phyloP scores from a whole-genome alignment of 1,140 invertebrate species.

The Caerostris darwini region DNA sequence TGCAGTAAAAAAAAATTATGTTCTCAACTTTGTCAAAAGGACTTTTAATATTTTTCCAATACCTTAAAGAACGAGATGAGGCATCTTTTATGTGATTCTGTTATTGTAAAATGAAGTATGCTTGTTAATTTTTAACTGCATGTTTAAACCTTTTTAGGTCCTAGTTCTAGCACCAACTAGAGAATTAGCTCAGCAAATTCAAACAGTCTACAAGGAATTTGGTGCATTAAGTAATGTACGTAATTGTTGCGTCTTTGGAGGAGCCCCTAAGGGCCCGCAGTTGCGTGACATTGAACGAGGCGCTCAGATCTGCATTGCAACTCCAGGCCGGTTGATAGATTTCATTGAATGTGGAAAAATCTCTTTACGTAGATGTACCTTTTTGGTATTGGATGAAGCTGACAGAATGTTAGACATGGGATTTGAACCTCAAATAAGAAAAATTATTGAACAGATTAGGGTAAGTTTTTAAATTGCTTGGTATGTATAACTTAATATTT shows the following conservation, averaged over 20 bases:
- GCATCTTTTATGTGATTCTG: slow-evolving; percentile 89
- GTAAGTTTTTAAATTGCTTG: neutral
- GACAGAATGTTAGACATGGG: slow-evolving; percentile 99
- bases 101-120: neutral
- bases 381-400: slow-evolving; percentile 98
- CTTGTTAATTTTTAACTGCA: neutral
- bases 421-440: slow-evolving; percentile 98
- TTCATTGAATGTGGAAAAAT: slow-evolving; percentile 95
- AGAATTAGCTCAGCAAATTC: slow-evolving; percentile 97
- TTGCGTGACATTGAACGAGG: slow-evolving; percentile 90
- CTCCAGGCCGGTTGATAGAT: slow-evolving; percentile 97
- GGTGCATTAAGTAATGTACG: slow-evolving; percentile 90
- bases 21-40: too few species aligned
- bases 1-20: too few species aligned
- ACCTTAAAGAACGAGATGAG: slow-evolving; percentile 86
- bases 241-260: slow-evolving; percentile 97
- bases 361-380: slow-evolving; percentile 93
- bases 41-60: too few species aligned
- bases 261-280: slow-evolving; percentile 95
- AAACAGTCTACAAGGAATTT: slow-evolving; percentile 95
- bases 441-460: slow-evolving; percentile 95
- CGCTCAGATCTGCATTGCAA: slow-evolving; percentile 95
- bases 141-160: slow-evolving; percentile 62
- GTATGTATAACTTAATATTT: neutral
- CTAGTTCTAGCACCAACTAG: slow-evolving; percentile 95